Evolutionary conservation across 2,888 invertebrate genomes (phyloP).

Genomic region (Eurytoma californica): DNA sequence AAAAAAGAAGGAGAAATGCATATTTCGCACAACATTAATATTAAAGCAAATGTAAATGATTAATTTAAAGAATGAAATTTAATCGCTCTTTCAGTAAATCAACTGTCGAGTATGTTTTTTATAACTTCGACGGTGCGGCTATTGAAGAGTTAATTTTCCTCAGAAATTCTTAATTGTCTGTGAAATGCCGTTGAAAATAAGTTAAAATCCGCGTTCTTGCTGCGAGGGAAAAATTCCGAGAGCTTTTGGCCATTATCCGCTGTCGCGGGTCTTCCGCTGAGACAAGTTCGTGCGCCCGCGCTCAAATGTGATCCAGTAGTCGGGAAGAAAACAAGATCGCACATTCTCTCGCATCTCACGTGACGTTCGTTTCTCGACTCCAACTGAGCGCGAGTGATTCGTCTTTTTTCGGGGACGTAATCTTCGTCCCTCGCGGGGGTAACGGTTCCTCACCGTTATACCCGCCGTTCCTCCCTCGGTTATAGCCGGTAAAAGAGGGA

Average conservation of each 20-base stretch:
- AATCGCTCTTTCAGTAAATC: no score
- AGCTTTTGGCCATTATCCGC: conserved; percentile 27
- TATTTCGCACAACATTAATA: no score
- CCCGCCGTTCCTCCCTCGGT: neutral
- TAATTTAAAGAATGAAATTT: no score
- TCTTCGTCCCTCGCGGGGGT: conserved; percentile 7
- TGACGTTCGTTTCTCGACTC: conserved; percentile 24
- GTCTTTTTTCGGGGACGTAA: conserved; percentile 35
- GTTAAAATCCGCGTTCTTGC: no score
- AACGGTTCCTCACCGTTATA: neutral
- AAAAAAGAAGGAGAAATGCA: no score
- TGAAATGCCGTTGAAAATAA: no score
- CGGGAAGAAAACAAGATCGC: conserved; percentile 41
- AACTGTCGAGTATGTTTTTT: no score
- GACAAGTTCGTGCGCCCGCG: neutral
- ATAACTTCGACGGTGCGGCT: neutral
- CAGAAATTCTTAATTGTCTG: no score
- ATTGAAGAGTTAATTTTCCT: no score
- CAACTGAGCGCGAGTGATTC: neutral
- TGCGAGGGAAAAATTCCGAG: conserved; percentile 10
- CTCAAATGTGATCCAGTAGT: conserved; percentile 2
- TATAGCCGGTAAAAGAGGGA: neutral
- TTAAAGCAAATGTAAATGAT: no score
- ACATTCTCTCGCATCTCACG: conserved; percentile 17
- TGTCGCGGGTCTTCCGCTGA: conserved; percentile 2